phyloP scores from a whole-genome alignment of 2,797 vertebrate species.

The Anabas testudineus region DNA sequence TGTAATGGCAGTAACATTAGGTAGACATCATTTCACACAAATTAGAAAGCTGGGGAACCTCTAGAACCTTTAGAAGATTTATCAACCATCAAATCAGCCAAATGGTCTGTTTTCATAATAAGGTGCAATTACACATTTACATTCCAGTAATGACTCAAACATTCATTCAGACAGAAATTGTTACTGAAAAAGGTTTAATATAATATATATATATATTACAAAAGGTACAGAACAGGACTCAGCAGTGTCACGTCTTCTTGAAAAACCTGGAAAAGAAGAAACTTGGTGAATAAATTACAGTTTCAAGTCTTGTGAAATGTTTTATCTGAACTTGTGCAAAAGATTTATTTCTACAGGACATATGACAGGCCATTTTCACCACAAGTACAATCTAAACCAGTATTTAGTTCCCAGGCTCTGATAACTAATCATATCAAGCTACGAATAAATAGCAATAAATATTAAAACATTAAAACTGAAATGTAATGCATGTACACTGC shows the following conservation, averaged over 20 bases:
- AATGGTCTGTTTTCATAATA: too few species aligned
- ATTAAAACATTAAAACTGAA: too few species aligned
- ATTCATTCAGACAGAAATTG: constrained; percentile 1
- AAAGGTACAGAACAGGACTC: not conserved
- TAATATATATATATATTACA: too few species aligned
- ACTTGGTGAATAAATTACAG: not conserved
- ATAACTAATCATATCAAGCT: too few species aligned
- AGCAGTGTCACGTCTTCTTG: constrained; percentile 48
- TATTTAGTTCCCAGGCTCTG: too few species aligned
- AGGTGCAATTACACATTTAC: not conserved
- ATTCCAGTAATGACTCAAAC: not conserved
- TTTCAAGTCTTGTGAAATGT: not conserved
- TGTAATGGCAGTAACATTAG: too few species aligned
- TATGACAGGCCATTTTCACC: too few species aligned
- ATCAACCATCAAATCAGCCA: too few species aligned
- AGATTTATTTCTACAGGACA: not conserved
- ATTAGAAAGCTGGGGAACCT: too few species aligned
- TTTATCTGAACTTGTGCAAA: not conserved
- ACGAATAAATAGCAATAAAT: too few species aligned
- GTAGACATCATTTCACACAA: too few species aligned
- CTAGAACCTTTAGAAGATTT: not conserved
- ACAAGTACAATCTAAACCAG: too few species aligned
- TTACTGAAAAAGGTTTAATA: constrained; percentile 17
- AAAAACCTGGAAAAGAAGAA: constrained; percentile 60
- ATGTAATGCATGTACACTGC: not conserved